Percentiles rank a stretch among this genome's conserved stretches.
phyloP scores from a whole-genome alignment of 2,797 vertebrate genomes.

The Sebastes melanostomus region DNA sequence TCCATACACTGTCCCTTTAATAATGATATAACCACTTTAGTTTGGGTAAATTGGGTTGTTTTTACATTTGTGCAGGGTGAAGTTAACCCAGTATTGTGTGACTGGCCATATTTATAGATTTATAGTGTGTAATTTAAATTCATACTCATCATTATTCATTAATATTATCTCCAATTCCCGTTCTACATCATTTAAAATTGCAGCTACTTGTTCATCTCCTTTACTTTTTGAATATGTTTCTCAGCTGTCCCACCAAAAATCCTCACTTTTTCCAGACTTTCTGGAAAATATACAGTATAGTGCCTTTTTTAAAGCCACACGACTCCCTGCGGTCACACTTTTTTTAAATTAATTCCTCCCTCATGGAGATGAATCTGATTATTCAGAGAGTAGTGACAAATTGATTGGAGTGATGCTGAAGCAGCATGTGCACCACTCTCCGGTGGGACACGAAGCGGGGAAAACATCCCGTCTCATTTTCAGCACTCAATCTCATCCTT shows the following conservation, averaged over 20 bases:
- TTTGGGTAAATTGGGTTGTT: too few relatives aligned
- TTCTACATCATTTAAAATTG: neutral
- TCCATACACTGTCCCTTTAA: too few relatives aligned
- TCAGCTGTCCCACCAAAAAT: neutral
- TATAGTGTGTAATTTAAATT: neutral
- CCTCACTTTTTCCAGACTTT: neutral
- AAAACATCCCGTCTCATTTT: slow-evolving; percentile 60
- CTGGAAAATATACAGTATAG: neutral
- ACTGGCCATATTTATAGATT: neutral
- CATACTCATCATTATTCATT: neutral
- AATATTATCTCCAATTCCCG: neutral
- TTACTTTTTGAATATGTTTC: neutral
- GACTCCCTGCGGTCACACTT: neutral
- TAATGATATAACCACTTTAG: too few relatives aligned
- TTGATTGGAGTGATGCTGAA: slow-evolving; percentile 69
- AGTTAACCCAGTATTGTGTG: neutral
- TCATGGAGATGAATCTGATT: slow-evolving; percentile 57
- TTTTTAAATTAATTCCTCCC: slow-evolving; percentile 3
- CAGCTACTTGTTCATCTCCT: neutral
- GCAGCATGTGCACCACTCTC: slow-evolving; percentile 51
- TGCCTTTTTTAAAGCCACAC: neutral
- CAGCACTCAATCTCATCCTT: slow-evolving; percentile 49
- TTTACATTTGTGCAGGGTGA: neutral
- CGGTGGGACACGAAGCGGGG: slow-evolving; percentile 30
- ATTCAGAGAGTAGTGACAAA: slow-evolving; percentile 56